phyloP scores from a whole-genome alignment of 2,888 invertebrate genomes.

The Steromphala cineraria region DNA sequence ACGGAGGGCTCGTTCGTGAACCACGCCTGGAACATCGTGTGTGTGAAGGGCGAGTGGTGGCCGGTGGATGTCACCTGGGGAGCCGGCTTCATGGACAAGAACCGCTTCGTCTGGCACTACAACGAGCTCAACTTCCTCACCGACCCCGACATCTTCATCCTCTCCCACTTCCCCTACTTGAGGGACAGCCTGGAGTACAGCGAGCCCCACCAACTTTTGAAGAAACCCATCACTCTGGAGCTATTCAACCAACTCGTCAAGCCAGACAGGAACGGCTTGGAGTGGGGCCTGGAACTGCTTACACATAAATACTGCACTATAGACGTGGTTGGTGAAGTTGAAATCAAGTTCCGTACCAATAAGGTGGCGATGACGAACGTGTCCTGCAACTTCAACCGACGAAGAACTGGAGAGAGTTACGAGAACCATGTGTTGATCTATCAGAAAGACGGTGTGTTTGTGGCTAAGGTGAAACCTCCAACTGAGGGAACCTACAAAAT shows the following conservation, averaged over 20 bases:
- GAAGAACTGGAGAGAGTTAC: not conserved
- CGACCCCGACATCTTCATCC: slow-evolving; percentile 56
- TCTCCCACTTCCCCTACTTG: slow-evolving; percentile 55
- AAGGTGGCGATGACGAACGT: not conserved
- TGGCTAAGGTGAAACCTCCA: not conserved
- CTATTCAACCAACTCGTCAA: not conserved
- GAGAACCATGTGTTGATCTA: not conserved
- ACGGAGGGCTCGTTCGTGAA: slow-evolving; percentile 31
- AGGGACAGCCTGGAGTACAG: slow-evolving; percentile 42
- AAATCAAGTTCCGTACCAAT: not conserved
- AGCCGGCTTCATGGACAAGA: slow-evolving; percentile 34
- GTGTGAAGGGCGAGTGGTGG: slow-evolving; percentile 49
- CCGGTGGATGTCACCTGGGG: slow-evolving; percentile 48
- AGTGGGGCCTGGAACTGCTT: not conserved
- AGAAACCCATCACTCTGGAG: not conserved
- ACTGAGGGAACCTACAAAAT: not conserved
- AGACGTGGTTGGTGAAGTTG: not conserved
- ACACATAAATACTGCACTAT: not conserved
- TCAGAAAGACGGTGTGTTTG: not conserved
- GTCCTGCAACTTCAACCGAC: not conserved
- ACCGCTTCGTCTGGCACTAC: slow-evolving; percentile 30
- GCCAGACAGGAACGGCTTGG: not conserved
- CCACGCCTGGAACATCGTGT: slow-evolving; percentile 54
- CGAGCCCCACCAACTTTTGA: slow-evolving; percentile 52
- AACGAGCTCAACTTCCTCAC: slow-evolving; percentile 63